Evolutionary conservation across 2,797 vertebrate genomes (phyloP), one percentile per base, ranked within the genome.

Genomic region (Acipenser ruthenus): DNA sequence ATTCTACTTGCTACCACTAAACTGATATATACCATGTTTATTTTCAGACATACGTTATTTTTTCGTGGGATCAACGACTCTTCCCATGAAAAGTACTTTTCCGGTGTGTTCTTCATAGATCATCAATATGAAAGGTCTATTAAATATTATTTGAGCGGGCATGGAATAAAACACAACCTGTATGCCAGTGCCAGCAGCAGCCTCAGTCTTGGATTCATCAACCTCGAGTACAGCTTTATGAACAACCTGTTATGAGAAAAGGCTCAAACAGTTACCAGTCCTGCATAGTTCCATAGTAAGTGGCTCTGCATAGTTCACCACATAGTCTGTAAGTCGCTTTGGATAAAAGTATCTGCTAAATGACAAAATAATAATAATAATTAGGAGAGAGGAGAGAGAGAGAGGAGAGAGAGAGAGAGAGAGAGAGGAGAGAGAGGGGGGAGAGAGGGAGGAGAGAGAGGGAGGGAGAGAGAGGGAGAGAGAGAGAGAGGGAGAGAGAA

Each of bases 91-190:
- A 7, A 67, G 50, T 11, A 67, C 15, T 10, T 18, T 51, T 12
- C 60, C 52, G 23, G 49, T 67, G 48, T 8, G 50, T 58, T 67
- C 50, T 8, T 67, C 58, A 51, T 48, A 23, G 60, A 67, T 67
- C 15, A 67, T 23, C 10, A 67, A 48, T 18, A 67, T 50, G 60
- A 60, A 67, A 2, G 66, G 66, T 15, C 66, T 62, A 49, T 67
- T 62, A 12, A 67, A 23, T 48, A 50, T 67, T 50, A 67, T 18
- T 13, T 12, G 13, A 12, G 13, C 47, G 37, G 50, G 49, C 11
- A 6, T 67, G 59, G 56, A 50, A 56, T 49, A 52, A 23, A 58
- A 58, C 58, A 67, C 60, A 11, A 67, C 18, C 18, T 18, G 48
- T 60, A 37, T 6, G 11, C 13, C 10, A 11, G 58, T 62, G 11